phyloP scores from a whole-genome alignment of 2,113 vertebrate genomes.

The Pica pica region DNA sequence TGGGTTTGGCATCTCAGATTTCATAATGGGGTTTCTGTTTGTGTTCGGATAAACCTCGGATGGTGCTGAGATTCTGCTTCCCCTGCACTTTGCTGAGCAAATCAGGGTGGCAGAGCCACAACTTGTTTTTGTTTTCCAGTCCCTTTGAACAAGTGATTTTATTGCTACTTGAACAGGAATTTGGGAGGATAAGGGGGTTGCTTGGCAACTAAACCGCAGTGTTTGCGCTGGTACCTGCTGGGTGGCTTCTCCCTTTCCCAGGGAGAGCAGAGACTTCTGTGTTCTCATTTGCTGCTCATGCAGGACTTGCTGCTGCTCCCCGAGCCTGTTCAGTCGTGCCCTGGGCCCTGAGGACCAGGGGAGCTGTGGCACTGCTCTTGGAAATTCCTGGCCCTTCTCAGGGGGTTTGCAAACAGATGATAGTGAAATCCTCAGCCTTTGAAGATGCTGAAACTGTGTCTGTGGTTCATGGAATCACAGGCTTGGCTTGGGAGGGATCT shows the following conservation, averaged over 20 bases:
- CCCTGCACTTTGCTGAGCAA: not conserved
- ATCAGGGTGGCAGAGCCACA: not conserved
- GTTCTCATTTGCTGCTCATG: accelerated
- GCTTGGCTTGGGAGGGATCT: not conserved
- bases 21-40: not conserved
- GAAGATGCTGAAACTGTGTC: accelerated
- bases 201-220: conserved; percentile 32
- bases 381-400: not conserved
- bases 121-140: not conserved
- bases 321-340: accelerated
- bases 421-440: not conserved
- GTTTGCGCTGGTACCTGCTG: not conserved
- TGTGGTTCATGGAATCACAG: not conserved
- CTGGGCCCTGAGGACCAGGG: accelerated
- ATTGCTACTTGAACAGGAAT: not conserved
- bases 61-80: not conserved
- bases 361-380: accelerated
- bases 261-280: not conserved
- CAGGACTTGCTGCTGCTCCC: not conserved
- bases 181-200: conserved; percentile 19
- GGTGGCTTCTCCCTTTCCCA: not conserved
- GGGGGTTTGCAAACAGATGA: too few species aligned
- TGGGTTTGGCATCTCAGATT: not conserved
- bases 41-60: accelerated
- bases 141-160: not conserved